Base-by-base conservation (phyloP, 1,140 invertebrate genomes). In the Heliconius hewitsoni region DNA sequence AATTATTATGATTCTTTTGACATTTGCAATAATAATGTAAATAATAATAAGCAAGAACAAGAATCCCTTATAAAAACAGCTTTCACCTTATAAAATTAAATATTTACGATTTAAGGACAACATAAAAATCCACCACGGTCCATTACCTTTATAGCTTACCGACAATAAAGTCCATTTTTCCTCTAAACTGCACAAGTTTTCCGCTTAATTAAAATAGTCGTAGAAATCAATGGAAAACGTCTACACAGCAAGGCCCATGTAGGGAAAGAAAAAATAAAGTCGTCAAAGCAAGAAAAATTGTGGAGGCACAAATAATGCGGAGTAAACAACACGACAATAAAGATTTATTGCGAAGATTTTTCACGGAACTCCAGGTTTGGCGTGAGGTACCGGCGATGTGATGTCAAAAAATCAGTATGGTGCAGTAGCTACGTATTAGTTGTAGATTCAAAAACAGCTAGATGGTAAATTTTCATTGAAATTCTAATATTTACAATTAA, bases 311-410 rank as follows among this genome's bases (percentile, higher is more conserved):
- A 93, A 91, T 92, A 92, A 91, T 90, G 87, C 83, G 86, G 84
- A 82, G 81, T 88, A 91, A 93, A 93, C 91, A 91, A 91, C 91
- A 91, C 88, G 86, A 88, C 90, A 91, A 93, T 93, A 92, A 93
- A 92, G 91, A 93, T 93, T 92, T 91, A 93, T 92, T 91, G 89
- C 87, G 73, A 75, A 87, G 90, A 90, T 91, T 91, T 93, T 93
- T 91, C 87, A 90, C 83, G 82, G 73, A 84, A 78, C 55, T 71
- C 70, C 79, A 79, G 73, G 8, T 34, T 13, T 77, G 78, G 37
- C 30, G 16, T 46, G 81, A 85, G 76, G 16, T 18, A 79, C 16
- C n/a, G 75, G 81, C 50, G 78, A 13, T 30, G 27, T 34, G 2
- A 5, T 6, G 27, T 37, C 52, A 71, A 27, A 27, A 50, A 46